Conservation (phyloP, 2,797 vertebrate genomes). For the Pelobates cultripes region DNA sequence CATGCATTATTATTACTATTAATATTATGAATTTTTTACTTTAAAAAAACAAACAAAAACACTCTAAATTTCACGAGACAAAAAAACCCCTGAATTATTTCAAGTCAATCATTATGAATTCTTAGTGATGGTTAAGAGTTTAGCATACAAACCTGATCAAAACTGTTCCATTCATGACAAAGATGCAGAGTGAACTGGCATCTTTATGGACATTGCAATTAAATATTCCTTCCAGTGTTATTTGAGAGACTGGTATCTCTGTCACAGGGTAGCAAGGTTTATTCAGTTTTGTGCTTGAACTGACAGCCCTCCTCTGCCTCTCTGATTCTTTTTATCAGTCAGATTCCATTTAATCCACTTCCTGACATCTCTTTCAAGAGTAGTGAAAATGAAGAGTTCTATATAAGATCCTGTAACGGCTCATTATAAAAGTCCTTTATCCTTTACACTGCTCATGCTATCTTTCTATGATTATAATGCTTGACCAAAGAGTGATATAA, state of each 20-base stretch:
- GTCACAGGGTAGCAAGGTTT: slow-evolving; percentile 57
- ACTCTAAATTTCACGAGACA: too few relatives aligned
- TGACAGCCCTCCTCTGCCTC: slow-evolving; percentile 66
- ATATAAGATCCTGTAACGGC: slow-evolving; percentile 65
- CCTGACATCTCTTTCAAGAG: slow-evolving; percentile 65
- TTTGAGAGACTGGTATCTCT: slow-evolving; percentile 66
- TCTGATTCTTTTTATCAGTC: slow-evolving; percentile 60
- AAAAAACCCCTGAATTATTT: neutral
- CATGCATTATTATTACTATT: too few relatives aligned
- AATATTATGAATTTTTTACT: too few relatives aligned
- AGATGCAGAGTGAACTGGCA: slow-evolving; percentile 56
- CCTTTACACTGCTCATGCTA: slow-evolving; percentile 57
- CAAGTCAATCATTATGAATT: neutral
- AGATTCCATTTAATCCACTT: slow-evolving; percentile 63
- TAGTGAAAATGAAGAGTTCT: slow-evolving; percentile 56
- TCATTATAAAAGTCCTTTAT: slow-evolving; percentile 69
- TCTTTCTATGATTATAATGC: slow-evolving; percentile 57
- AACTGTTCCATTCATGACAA: slow-evolving; percentile 35
- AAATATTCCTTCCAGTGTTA: slow-evolving; percentile 57
- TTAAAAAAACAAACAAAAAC: too few relatives aligned
- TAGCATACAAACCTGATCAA: slow-evolving; percentile 4
- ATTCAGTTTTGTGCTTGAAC: slow-evolving; percentile 57
- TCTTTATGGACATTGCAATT: slow-evolving; percentile 57
- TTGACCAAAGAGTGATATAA: neutral
- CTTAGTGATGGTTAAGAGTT: neutral